Evolutionary conservation across 2,797 vertebrate genomes (phyloP).

Genomic region (Sarcoramphus papa): DNA sequence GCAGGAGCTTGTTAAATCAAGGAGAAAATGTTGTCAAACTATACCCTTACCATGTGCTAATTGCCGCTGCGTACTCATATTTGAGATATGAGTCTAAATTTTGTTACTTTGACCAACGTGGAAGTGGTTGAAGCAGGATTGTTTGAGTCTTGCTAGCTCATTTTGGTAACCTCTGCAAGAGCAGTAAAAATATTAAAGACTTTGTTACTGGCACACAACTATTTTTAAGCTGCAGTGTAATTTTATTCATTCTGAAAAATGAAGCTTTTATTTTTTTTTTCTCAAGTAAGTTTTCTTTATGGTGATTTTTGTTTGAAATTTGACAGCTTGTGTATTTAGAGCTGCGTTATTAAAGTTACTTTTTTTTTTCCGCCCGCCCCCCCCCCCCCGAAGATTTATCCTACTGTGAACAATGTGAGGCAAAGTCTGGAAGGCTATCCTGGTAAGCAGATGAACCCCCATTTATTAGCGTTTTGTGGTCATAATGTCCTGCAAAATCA

Average conservation of each 20-base stretch:
- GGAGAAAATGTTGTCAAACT: neutral
- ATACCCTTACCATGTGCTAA: neutral
- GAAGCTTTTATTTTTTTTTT: neutral
- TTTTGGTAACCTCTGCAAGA: neutral
- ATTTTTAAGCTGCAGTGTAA: neutral
- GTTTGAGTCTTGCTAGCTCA: neutral
- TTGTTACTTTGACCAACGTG: neutral
- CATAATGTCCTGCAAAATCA: neutral
- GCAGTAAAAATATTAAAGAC: neutral
- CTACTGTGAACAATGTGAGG: conserved; percentile 92
- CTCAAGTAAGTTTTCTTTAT: neutral
- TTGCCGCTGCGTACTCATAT: neutral
- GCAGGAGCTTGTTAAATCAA: neutral
- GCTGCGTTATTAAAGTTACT: neutral
- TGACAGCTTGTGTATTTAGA: neutral
- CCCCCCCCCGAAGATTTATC: conserved; percentile 81
- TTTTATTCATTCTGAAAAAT: neutral
- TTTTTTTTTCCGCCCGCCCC: neutral
- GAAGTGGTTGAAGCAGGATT: neutral
- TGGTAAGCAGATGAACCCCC: conserved; percentile 71
- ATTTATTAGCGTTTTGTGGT: neutral
- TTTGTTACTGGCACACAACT: neutral
- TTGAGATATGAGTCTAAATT: neutral
- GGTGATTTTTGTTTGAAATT: neutral
- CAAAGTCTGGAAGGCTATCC: conserved; percentile 96